Evolutionary conservation across 2,888 invertebrate species (phyloP), one percentile per base, ranked within the genome.

Genomic region (Dascillus cervinus): DNA sequence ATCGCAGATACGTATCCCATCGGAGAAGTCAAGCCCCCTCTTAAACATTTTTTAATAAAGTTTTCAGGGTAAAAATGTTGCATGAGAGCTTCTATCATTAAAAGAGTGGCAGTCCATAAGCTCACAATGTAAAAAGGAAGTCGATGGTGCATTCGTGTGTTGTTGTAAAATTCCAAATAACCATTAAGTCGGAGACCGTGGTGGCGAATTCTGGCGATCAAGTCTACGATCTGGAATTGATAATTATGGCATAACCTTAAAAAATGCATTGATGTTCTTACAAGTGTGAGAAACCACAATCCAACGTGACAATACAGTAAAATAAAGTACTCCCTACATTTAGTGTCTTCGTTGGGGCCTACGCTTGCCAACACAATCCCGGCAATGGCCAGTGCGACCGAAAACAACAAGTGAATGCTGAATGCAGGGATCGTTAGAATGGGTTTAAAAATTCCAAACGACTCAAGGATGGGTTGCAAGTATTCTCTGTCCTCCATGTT

Each of bases 121-220:
- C 79, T 79, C 1, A 75, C 72, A 11, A 79, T 60, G 46, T 75
- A 73, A 22, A 79, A 58, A 1, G 81, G 79, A 9, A 77, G 60
- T 31, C 73, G 68, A 46, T 75, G 72, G 29, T 74, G 73, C 32
- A 67, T 64, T 43, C 70, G 68, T 0, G 73, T 77, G 4, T 72
- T 69, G 35, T 77, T 73, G 55, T 79, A 75, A 52, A 81, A 81
- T 29, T 81, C 79, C 34, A 80, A 66, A 50, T 80, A 80, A 2
- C 82, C 81, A 49, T 72, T 71, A 39, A 79, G 64, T 34, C 79
- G 66, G 21, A 79, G 55, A 39, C 67, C 63, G 37, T 77, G 72
- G 50, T 82, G 82, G 47, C 67, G 71, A 15, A 60, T 60, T 53
- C 74, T 74, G 1, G 74, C 62, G 26, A 74, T 54, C 50, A 74